Conservation (phyloP, 2,113 vertebrate genomes). For the Channa maculata region DNA sequence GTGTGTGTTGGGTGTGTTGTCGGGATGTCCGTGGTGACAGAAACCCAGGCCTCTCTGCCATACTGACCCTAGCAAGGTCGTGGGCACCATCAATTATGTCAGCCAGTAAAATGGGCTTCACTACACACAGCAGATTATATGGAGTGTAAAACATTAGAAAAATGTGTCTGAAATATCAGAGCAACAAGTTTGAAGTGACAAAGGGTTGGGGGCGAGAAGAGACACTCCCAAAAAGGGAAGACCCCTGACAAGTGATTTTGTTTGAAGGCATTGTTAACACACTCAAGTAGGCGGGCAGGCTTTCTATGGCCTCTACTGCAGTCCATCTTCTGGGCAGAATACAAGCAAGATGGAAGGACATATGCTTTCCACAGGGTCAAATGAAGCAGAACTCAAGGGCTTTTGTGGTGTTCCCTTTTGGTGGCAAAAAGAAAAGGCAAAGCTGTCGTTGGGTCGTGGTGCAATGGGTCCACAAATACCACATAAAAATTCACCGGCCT, state of each 20-base stretch:
- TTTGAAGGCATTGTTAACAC: slow-evolving; percentile 90
- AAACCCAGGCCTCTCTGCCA: slow-evolving; percentile 85
- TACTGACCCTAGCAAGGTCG: slow-evolving; percentile 82
- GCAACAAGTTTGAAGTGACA: slow-evolving; percentile 84
- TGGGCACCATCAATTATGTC: slow-evolving; percentile 87
- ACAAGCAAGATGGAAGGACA: slow-evolving; percentile 90
- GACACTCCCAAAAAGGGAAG: slow-evolving; percentile 87
- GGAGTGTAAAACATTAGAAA: slow-evolving; percentile 96
- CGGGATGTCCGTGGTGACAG: slow-evolving; percentile 80
- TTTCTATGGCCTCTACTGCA: slow-evolving; percentile 87
- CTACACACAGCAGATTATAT: slow-evolving; percentile 90
- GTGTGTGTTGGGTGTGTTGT: slow-evolving; percentile 43
- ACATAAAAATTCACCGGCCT: slow-evolving; percentile 70
- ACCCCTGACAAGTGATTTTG: slow-evolving; percentile 89
- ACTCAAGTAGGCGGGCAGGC: slow-evolving; percentile 82
- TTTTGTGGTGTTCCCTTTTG: slow-evolving; percentile 90
- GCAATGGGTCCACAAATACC: slow-evolving; percentile 72
- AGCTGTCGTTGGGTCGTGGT: slow-evolving; percentile 72
- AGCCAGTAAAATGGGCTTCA: slow-evolving; percentile 84
- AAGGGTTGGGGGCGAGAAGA: slow-evolving; percentile 80
- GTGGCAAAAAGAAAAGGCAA: slow-evolving; percentile 77
- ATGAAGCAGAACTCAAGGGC: slow-evolving; percentile 90
- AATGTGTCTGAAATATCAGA: slow-evolving; percentile 90
- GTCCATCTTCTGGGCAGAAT: slow-evolving; percentile 86
- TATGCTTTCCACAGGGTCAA: slow-evolving; percentile 93